Conservation (phyloP, 2,113 vertebrate species). For the Egretta garzetta region DNA sequence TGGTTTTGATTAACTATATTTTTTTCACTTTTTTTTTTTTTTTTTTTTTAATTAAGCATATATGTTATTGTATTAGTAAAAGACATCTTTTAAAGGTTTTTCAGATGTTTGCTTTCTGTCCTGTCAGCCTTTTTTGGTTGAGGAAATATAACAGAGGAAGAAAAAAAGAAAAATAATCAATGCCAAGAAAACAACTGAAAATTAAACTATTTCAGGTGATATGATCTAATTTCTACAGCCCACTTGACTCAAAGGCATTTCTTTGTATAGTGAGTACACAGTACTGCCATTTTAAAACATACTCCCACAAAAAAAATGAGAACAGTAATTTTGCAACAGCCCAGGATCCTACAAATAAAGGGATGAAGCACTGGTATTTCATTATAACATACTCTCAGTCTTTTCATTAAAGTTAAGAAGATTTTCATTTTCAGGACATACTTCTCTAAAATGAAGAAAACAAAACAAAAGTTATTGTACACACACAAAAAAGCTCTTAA, state of each 20-base stretch:
- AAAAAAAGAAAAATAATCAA: background rate
- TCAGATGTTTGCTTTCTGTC: background rate
- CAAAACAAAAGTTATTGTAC: background rate
- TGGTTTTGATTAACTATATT: background rate
- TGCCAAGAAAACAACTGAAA: slow-evolving; percentile 9
- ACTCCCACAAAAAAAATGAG: background rate
- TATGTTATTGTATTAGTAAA: background rate
- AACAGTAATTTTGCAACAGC: background rate
- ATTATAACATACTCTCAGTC: background rate
- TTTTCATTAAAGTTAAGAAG: background rate
- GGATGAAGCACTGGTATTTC: background rate
- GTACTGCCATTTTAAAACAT: background rate
- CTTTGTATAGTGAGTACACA: background rate
- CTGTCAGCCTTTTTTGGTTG: background rate
- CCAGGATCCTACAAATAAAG: background rate
- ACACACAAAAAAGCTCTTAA: background rate
- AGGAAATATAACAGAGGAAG: background rate
- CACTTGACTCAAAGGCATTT: slow-evolving; percentile 21
- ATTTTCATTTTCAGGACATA: background rate
- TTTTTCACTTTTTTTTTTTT: background rate
- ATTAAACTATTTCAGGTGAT: slow-evolving; percentile 31
- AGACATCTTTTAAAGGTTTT: background rate
- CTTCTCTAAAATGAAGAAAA: background rate
- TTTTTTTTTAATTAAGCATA: background rate
- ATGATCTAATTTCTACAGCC: background rate